Conservation (phyloP, 2,797 vertebrate genomes). For the Schizothorax lantsangensis region DNA sequence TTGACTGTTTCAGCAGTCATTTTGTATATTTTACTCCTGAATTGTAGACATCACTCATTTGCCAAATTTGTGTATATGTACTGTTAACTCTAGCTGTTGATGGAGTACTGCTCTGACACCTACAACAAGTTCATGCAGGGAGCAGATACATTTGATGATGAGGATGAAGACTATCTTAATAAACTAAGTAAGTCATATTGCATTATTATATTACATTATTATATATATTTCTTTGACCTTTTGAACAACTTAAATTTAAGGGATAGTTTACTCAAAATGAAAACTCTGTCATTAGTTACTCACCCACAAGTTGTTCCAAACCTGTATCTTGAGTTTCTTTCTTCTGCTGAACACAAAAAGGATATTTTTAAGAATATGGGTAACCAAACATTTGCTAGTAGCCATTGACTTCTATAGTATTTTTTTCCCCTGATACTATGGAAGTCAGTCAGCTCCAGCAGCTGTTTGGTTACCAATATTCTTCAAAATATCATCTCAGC, state of each 20-base stretch:
- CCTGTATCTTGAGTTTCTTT: too few relatives aligned
- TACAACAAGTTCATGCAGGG: constrained; percentile 93
- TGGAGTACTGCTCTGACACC: constrained; percentile 86
- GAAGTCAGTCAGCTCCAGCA: neutral
- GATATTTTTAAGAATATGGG: neutral
- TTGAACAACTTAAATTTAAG: neutral
- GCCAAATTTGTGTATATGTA: neutral
- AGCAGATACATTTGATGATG: constrained; percentile 86
- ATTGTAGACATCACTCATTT: neutral
- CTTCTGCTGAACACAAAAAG: neutral
- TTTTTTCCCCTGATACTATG: neutral
- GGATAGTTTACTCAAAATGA: neutral
- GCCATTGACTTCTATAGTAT: too few relatives aligned
- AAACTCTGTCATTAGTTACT: neutral
- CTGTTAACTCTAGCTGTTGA: constrained; percentile 80
- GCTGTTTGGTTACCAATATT: too few relatives aligned
- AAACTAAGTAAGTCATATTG: constrained; percentile 85
- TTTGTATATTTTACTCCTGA: neutral
- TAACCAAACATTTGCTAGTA: neutral
- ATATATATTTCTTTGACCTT: neutral
- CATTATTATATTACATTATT: neutral
- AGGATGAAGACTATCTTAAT: constrained; percentile 80
- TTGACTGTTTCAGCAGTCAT: neutral
- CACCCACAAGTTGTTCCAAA: neutral
- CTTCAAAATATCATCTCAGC: too few relatives aligned